Evolutionary conservation across 2,888 invertebrate genomes (phyloP).

Genomic region (Plagodis dolabraria): DNA sequence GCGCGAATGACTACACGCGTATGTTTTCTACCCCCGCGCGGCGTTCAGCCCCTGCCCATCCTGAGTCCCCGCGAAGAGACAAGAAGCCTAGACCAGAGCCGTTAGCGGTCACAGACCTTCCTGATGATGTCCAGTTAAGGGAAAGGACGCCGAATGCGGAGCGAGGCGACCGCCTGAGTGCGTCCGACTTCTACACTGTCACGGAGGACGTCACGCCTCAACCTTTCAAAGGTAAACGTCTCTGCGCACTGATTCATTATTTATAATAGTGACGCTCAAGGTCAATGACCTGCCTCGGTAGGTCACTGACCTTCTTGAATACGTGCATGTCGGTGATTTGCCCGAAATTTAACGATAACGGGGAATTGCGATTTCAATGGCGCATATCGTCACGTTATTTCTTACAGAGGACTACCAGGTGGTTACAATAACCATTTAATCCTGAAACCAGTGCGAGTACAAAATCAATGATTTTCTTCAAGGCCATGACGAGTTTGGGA

Average conservation of each 20-base stretch:
- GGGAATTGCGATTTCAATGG: no score
- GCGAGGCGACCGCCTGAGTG: conserved; percentile 73
- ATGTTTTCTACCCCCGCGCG: conserved; percentile 80
- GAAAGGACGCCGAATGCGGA: conserved; percentile 49
- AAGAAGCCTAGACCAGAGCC: conserved; percentile 72
- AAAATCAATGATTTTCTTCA: no score
- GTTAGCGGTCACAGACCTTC: conserved; percentile 34
- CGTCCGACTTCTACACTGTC: conserved; percentile 79
- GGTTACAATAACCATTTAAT: no score
- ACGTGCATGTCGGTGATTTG: no score
- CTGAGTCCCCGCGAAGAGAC: conserved; percentile 74
- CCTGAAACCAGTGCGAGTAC: no score
- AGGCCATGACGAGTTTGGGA: no score
- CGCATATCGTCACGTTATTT: no score
- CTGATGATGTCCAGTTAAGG: conserved; percentile 58
- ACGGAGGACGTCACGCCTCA: conserved; percentile 78
- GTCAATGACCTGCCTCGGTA: no score
- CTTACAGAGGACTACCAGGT: no score
- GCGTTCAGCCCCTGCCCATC: conserved; percentile 71
- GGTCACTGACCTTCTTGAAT: no score
- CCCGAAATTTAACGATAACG: no score
- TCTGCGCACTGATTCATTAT: not conserved
- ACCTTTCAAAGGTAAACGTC: conserved; percentile 75
- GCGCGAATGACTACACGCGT: conserved; percentile 81
- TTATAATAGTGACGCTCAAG: no score